These are phyloP conservation scores for Amblyjoppa fuscipennis DNA, from an alignment of 2,888 invertebrate genomes.

Conservation along the genomic window DNA sequence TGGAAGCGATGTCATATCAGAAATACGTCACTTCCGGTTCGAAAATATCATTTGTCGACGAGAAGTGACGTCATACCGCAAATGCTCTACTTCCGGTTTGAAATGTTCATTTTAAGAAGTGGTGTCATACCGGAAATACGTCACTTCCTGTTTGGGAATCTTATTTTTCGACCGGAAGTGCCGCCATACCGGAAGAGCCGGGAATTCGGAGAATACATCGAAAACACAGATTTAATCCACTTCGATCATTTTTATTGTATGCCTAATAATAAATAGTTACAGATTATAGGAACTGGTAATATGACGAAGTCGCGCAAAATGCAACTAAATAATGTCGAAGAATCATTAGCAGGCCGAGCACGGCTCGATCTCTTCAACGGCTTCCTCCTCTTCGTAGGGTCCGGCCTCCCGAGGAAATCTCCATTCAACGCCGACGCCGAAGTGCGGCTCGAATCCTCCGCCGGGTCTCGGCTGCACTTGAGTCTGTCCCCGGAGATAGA, in stretches of 20 bases:
- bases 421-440: constrained; percentile 65
- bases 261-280: constrained; percentile 7
- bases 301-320: background rate
- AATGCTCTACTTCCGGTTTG: no score
- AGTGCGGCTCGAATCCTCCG: constrained; percentile 62
- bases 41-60: no score
- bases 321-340: background rate
- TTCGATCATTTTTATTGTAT: background rate
- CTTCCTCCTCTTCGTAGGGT: constrained; percentile 41
- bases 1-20: no score
- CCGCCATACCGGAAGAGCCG: no score
- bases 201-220: no score
- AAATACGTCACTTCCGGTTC: no score
- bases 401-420: constrained; percentile 62
- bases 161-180: no score
- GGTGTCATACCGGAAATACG: no score
- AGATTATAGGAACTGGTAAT: constrained; percentile 20
- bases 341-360: constrained; percentile 16
- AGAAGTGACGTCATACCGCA: no score
- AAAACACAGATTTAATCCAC: background rate
- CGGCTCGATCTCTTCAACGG: constrained; percentile 9
- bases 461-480: constrained; percentile 59
- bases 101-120: no score
- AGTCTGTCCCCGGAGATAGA: constrained; percentile 68
- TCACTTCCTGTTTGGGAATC: no score